These are phyloP conservation scores for Carcinoscorpius rotundicauda DNA, from an alignment of 1,140 invertebrate genomes.

Conservation along the genomic window DNA sequence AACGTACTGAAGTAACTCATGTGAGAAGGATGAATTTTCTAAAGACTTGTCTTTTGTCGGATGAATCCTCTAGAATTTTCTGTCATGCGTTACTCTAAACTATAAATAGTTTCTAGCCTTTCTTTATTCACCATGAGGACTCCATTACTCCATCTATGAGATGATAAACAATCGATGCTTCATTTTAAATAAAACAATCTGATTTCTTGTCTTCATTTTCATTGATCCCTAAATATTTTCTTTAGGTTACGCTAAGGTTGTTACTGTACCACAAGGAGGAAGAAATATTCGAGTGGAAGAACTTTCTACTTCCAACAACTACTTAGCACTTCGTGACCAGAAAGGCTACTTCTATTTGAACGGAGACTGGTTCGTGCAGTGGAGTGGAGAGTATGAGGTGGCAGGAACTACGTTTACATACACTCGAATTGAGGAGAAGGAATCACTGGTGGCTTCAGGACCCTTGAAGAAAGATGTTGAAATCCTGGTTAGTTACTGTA, in stretches of 20 bases:
- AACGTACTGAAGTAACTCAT: too few species aligned
- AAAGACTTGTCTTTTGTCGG: too few species aligned
- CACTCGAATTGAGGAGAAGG: slow-evolving; percentile 62
- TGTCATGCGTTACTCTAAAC: too few species aligned
- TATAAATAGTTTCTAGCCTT: too few species aligned
- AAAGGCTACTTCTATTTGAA: slow-evolving; percentile 62
- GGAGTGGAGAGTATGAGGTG: slow-evolving; percentile 66
- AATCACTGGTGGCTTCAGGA: slow-evolving; percentile 64
- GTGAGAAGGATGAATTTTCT: too few species aligned
- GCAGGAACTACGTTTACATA: slow-evolving; percentile 68
- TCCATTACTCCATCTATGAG: too few species aligned
- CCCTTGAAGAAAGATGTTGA: slow-evolving; percentile 68
- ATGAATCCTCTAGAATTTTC: too few species aligned
- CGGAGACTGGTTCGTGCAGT: slow-evolving; percentile 67
- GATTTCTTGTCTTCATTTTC: too few species aligned
- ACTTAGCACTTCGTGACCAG: slow-evolving; percentile 59
- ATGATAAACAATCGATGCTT: too few species aligned
- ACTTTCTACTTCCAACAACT: slow-evolving; percentile 63
- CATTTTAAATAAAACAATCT: too few species aligned
- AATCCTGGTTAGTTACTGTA: slow-evolving; percentile 32
- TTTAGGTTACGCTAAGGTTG: slow-evolving; percentile 46
- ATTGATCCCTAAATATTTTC: too few species aligned
- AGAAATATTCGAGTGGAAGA: slow-evolving; percentile 71
- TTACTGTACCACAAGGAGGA: slow-evolving; percentile 62
- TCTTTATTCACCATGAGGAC: too few species aligned